Evolutionary conservation across 2,797 vertebrate species (phyloP).

Genomic region (Poeciliopsis infans): DNA sequence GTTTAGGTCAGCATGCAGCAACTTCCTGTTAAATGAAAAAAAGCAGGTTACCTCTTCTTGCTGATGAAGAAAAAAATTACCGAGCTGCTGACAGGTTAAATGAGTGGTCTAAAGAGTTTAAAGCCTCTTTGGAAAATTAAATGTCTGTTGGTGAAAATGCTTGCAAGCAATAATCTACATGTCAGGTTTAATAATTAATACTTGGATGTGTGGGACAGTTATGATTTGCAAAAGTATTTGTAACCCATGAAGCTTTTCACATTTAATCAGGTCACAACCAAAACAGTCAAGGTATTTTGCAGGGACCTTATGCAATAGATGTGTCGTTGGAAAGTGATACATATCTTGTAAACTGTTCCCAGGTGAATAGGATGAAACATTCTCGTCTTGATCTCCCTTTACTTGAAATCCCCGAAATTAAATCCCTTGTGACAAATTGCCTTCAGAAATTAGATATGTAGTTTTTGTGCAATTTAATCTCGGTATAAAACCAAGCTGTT

Average conservation of each 20-base stretch:
- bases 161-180: not conserved
- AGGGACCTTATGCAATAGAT: not conserved
- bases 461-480: not conserved
- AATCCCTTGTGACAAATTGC: not conserved
- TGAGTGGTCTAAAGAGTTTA: not conserved
- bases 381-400: not conserved
- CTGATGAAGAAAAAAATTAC: conserved; percentile 1
- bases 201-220: not conserved
- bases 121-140: not conserved
- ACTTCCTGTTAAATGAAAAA: not conserved
- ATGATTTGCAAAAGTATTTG: not conserved
- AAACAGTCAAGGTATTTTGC: not conserved
- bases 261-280: not conserved
- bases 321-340: not conserved
- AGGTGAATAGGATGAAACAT: not conserved
- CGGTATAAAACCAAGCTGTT: not conserved
- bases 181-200: not conserved
- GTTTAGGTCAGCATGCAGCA: not conserved
- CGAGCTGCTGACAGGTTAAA: not conserved
- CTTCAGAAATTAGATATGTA: not conserved
- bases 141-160: not conserved
- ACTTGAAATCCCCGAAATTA: not conserved
- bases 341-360: not conserved
- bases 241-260: too few species aligned
- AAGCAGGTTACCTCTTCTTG: conserved; percentile 1